phyloP scores from a whole-genome alignment of 2,797 vertebrate genomes.

The Luscinia luscinia region DNA sequence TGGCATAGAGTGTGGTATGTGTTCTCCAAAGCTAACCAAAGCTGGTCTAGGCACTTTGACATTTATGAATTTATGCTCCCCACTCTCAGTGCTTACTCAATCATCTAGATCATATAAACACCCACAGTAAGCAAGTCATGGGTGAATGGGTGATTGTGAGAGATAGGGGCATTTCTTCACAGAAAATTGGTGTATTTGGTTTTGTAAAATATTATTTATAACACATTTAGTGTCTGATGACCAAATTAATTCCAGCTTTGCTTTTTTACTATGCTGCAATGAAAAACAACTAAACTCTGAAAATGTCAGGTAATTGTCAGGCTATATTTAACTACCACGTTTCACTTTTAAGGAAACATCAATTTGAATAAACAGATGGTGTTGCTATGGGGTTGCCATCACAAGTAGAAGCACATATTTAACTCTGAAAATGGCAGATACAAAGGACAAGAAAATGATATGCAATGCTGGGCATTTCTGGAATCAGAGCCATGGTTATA shows the following conservation, averaged over 20 bases:
- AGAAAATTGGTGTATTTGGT: not conserved
- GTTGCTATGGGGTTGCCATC: constrained; percentile 35
- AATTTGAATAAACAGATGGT: constrained; percentile 34
- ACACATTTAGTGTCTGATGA: not conserved
- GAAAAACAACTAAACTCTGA: not conserved
- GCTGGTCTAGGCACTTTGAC: not conserved
- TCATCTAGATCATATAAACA: not conserved
- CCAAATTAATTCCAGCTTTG: not conserved
- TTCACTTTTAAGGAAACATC: constrained; percentile 23
- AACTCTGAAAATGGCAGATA: constrained; percentile 23
- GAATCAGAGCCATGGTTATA: not conserved
- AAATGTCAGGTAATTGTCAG: constrained; percentile 42
- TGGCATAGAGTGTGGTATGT: not conserved
- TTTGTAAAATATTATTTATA: not conserved
- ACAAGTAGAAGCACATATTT: not conserved
- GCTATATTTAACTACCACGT: constrained; percentile 5
- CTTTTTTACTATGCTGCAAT: not conserved
- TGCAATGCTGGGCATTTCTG: not conserved
- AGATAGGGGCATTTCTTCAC: not conserved
- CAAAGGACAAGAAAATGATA: not conserved
- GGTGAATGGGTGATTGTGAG: not conserved
- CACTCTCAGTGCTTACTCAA: not conserved
- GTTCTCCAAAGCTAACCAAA: constrained; percentile 6
- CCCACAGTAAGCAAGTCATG: not conserved
- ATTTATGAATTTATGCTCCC: not conserved